These are phyloP conservation scores for Scaptomyza caliginosa DNA, from an alignment of 2,888 invertebrate genomes.

Conservation along the genomic window DNA sequence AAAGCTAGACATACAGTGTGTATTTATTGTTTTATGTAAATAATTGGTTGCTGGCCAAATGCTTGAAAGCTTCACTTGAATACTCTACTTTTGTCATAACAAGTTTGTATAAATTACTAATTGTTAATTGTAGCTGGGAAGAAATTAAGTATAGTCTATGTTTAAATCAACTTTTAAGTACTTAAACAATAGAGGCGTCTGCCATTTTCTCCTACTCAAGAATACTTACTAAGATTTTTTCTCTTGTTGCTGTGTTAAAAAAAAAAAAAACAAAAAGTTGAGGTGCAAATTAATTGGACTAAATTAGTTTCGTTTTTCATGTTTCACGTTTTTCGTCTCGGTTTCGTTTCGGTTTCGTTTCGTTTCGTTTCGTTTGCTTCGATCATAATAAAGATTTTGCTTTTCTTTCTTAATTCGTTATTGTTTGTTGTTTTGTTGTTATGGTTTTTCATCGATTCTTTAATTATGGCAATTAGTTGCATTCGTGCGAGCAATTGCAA, in stretches of 20 bases:
- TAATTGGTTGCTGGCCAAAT: too few relatives aligned
- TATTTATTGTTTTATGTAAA: too few relatives aligned
- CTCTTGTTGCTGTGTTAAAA: background rate
- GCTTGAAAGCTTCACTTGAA: too few relatives aligned
- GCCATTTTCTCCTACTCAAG: too few relatives aligned
- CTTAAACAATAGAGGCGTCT: too few relatives aligned
- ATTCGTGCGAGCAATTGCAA: conserved; percentile 47
- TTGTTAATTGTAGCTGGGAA: too few relatives aligned
- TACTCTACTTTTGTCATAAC: too few relatives aligned
- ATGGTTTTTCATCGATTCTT: conserved; percentile 57
- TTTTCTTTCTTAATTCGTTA: conserved; percentile 16
- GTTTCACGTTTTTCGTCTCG: conserved; percentile 3
- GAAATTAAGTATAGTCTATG: too few relatives aligned
- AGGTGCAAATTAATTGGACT: conserved; percentile 73
- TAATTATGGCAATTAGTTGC: conserved; percentile 76
- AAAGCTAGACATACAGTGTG: conserved; percentile 22
- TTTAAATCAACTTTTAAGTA: too few relatives aligned
- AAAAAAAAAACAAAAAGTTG: too few relatives aligned
- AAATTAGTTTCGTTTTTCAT: conserved; percentile 48
- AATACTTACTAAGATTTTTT: background rate
- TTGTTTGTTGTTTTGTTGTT: conserved; percentile 18
- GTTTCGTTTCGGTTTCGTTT: conserved; percentile 28
- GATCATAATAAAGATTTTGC: conserved; percentile 30
- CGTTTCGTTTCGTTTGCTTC: conserved; percentile 32
- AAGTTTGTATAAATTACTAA: too few relatives aligned